Evolutionary conservation across 2,888 invertebrate species (phyloP).

Genomic region (Formica aserva): DNA sequence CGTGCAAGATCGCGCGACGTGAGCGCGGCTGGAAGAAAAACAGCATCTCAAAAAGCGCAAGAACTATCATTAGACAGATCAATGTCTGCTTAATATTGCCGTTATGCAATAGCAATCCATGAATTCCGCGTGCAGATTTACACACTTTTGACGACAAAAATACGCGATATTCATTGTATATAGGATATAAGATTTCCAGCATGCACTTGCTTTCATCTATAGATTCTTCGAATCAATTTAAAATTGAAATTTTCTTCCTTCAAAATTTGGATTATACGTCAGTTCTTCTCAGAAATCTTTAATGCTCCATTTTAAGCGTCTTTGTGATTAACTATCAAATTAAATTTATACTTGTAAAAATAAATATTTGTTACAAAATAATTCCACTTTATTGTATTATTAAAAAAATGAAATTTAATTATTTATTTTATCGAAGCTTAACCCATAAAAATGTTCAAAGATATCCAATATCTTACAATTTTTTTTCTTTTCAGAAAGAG

Average conservation of each 20-base stretch:
- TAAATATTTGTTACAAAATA: not conserved
- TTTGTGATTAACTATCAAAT: not conserved
- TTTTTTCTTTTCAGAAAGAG: not conserved
- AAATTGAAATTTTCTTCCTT: not conserved
- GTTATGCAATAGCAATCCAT: conserved; percentile 19
- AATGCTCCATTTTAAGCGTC: not conserved
- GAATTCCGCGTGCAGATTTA: not conserved
- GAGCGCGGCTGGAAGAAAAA: not conserved
- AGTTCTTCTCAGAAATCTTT: not conserved
- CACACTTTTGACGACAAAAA: not conserved
- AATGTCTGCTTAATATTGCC: conserved; percentile 25
- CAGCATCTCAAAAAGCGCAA: not conserved
- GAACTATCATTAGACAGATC: not conserved
- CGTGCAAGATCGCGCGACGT: conserved; percentile 1
- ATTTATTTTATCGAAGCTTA: not conserved
- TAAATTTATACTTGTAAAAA: not conserved
- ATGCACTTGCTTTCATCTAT: not conserved
- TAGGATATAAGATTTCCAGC: not conserved
- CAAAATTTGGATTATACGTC: not conserved
- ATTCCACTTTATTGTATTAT: not conserved
- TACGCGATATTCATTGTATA: not conserved
- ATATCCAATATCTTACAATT: not conserved
- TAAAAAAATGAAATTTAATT: not conserved
- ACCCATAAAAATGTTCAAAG: not conserved
- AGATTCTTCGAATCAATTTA: conserved; percentile 5